Evolutionary conservation across 2,888 invertebrate genomes (phyloP).

Genomic region (Tromatobia lineatoria): DNA sequence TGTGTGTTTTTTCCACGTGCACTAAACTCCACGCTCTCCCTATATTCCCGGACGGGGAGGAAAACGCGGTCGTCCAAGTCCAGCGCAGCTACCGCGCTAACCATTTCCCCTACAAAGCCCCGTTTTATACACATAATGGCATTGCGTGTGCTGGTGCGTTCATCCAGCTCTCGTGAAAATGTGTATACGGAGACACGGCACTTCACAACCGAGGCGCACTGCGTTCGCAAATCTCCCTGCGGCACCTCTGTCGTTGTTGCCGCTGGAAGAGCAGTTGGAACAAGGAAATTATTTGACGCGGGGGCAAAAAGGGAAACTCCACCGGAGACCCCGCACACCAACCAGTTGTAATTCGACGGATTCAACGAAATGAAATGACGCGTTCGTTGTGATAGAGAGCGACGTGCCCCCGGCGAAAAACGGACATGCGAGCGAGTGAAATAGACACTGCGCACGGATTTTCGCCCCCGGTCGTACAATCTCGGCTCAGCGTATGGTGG

Average conservation of each 20-base stretch:
- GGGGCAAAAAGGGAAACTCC: neutral
- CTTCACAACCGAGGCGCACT: constrained; percentile 18
- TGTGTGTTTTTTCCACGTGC: constrained; percentile 18
- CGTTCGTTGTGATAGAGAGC: constrained; percentile 37
- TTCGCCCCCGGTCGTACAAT: constrained; percentile 24
- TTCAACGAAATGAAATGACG: constrained; percentile 61
- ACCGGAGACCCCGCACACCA: neutral
- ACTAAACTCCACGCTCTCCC: neutral
- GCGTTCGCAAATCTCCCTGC: constrained; percentile 49
- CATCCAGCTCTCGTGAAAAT: neutral
- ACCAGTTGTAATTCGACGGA: constrained; percentile 50
- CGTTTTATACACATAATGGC: neutral
- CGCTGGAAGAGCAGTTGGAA: constrained; percentile 7
- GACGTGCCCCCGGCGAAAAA: constrained; percentile 37
- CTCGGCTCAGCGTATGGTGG: constrained; percentile 15
- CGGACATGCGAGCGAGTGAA: constrained; percentile 24
- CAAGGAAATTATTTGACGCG: constrained; percentile 57
- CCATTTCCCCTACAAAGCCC: neutral
- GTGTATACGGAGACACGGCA: neutral
- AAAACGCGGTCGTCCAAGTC: neutral
- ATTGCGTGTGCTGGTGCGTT: constrained; percentile 19
- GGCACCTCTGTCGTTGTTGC: constrained; percentile 41
- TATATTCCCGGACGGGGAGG: neutral
- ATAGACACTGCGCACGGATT: constrained; percentile 40
- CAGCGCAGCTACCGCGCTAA: neutral